A percentile compares a stretch with the other conserved stretches of the same genome.
Evolutionary conservation across 1,140 invertebrate genomes (phyloP).

Genomic region (Platyscapa corneri): DNA sequence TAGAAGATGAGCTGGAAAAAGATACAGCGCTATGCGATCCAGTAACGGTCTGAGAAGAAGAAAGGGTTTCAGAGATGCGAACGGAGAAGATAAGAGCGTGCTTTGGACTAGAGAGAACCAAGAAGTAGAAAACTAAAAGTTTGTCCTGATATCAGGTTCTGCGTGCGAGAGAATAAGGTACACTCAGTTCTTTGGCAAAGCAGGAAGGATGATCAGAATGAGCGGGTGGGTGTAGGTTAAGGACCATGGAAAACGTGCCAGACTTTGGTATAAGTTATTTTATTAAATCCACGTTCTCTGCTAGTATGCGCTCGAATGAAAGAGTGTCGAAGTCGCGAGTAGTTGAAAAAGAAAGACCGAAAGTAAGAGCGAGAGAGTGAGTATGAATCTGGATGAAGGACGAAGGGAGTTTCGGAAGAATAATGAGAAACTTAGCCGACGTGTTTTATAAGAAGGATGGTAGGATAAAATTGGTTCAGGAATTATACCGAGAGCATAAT

Average conservation of each 20-base stretch:
- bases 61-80: constrained; percentile 28
- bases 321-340: constrained; percentile 49
- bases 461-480: constrained; percentile 28
- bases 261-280: constrained; percentile 63
- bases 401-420: constrained; percentile 1
- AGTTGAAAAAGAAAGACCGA: not conserved
- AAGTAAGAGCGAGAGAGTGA: not conserved
- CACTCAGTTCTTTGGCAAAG: constrained; percentile 49
- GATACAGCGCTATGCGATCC: not conserved
- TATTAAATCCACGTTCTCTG: constrained; percentile 59
- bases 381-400: constrained; percentile 22
- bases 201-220: not conserved
- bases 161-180: constrained; percentile 52
- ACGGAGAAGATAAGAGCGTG: constrained; percentile 42
- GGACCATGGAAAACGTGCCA: constrained; percentile 54
- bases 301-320: constrained; percentile 15
- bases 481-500: constrained; percentile 33
- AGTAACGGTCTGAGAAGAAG: not conserved
- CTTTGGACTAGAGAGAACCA: constrained; percentile 56
- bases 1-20: constrained; percentile 22
- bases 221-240: not conserved
- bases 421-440: constrained; percentile 32
- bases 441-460: not conserved
- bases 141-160: constrained; percentile 63
- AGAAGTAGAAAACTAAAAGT: constrained; percentile 63